These are phyloP conservation scores for Varecia variegata DNA, from an alignment of 2,797 vertebrate genomes.

Conservation along the genomic window DNA sequence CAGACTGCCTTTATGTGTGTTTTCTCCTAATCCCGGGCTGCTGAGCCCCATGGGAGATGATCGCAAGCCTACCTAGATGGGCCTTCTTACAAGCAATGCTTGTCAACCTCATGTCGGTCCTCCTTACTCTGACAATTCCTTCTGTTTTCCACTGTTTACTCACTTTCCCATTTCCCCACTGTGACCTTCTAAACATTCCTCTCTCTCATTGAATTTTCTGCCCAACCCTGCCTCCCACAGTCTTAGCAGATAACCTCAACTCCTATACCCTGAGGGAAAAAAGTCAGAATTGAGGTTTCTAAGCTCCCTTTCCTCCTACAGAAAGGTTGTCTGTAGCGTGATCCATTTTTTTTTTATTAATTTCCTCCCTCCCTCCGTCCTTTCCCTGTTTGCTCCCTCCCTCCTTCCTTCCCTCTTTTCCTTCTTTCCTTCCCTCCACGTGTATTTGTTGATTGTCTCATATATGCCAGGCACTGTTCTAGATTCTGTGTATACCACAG, in stretches of 20 bases:
- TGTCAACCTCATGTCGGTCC: not conserved
- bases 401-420: not conserved
- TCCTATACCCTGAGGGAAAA: not conserved
- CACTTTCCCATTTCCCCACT: not conserved
- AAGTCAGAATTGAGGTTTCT: not conserved
- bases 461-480: not conserved
- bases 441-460: not conserved
- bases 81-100: not conserved
- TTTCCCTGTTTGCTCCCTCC: not conserved
- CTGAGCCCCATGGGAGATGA: not conserved
- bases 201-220: constrained; percentile 34
- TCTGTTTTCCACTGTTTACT: not conserved
- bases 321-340: not conserved
- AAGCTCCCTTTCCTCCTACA: not conserved
- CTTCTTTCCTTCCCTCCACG: not conserved
- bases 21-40: not conserved
- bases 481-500: not conserved
- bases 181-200: constrained; percentile 25
- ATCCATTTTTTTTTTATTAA: not conserved
- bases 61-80: not conserved
- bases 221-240: not conserved
- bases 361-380: not conserved
- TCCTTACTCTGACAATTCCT: not conserved
- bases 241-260: constrained; percentile 4
- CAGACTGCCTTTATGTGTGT: not conserved